A percentile compares a stretch with the other conserved stretches of the same genome.
Evolutionary conservation across 1,140 invertebrate genomes (phyloP).

Genomic region (Polypedilum pembai): DNA sequence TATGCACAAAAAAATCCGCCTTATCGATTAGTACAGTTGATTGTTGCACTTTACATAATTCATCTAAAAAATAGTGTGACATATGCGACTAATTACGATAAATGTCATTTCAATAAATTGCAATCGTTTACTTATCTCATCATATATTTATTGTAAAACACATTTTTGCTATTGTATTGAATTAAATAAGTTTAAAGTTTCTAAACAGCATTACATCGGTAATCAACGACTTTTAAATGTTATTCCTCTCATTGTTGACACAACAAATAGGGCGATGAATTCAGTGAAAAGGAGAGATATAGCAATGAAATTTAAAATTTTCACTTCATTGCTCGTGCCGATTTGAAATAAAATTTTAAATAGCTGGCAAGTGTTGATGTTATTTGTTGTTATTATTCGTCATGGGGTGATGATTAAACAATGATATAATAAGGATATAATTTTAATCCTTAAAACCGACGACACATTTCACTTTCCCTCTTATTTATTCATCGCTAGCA

Average conservation of each 20-base stretch:
- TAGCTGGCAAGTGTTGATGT: conserved; percentile 21
- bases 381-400: not conserved
- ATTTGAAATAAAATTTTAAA: not conserved
- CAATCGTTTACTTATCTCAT: no score
- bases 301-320: not conserved
- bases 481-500: not conserved
- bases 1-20: not conserved
- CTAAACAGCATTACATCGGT: not conserved
- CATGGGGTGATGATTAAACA: conserved; percentile 25
- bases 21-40: not conserved
- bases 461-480: conserved; percentile 1
- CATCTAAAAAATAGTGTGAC: no score
- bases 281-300: not conserved
- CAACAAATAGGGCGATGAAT: not conserved
- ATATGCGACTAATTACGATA: no score
- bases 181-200: conserved; percentile 4
- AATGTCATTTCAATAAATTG: no score
- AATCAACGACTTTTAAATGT: conserved; percentile 18
- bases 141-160: no score
- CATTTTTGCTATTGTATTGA: no score
- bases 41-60: not conserved
- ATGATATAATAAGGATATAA: conserved; percentile 16
- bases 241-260: not conserved
- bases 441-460: conserved; percentile 16
- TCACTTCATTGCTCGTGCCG: not conserved